These are phyloP conservation scores for Ginglymostoma cirratum DNA, from an alignment of 2,113 vertebrate species.

Conservation along the genomic window DNA sequence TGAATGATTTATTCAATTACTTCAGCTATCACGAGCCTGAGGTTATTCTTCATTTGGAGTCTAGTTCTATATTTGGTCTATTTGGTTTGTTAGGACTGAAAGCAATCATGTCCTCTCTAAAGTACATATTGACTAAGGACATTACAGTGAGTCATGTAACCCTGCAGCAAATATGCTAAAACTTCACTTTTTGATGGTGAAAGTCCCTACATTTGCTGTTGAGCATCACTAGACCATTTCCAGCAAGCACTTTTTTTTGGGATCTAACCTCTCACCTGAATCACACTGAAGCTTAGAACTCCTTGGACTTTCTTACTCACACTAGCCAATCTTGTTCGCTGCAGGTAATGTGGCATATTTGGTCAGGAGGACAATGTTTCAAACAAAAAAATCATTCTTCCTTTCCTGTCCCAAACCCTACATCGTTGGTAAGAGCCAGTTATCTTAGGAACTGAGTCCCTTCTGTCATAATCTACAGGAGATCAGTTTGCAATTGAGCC, in stretches of 20 bases:
- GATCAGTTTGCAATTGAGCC: neutral
- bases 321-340: neutral
- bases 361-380: neutral
- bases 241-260: neutral
- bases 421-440: neutral
- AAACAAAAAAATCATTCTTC: neutral
- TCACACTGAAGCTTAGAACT: neutral
- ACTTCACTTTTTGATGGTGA: neutral
- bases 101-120: neutral
- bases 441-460: neutral
- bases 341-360: neutral
- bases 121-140: neutral
- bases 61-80: neutral
- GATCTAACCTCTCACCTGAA: neutral
- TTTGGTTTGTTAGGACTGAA: neutral
- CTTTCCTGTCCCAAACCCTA: neutral
- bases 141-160: neutral
- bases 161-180: neutral
- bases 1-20: slow-evolving; percentile 13
- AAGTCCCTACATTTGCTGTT: neutral
- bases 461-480: neutral
- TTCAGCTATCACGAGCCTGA: neutral
- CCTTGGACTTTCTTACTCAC: neutral
- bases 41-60: neutral
- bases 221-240: neutral